Conservation (phyloP, 2,113 vertebrate species). For the Sula dactylatra region DNA sequence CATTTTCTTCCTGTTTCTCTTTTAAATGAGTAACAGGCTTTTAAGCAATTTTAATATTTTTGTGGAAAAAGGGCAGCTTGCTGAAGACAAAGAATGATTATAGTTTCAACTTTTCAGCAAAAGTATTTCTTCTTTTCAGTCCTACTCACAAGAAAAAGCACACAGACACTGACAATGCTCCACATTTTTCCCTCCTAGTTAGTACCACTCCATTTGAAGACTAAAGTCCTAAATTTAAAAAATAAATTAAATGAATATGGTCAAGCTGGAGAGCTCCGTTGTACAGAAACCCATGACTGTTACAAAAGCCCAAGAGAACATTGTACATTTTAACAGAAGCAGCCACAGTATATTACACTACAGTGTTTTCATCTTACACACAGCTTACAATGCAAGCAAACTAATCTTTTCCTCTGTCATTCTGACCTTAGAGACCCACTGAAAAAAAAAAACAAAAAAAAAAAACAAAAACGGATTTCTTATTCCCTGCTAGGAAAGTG, state of each 20-base stretch:
- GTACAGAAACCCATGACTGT: not conserved
- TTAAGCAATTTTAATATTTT: not conserved
- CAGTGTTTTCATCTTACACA: not conserved
- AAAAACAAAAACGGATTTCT: too few species aligned
- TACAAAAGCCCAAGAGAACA: not conserved
- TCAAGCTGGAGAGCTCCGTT: not conserved
- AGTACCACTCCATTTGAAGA: not conserved
- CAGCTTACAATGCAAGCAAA: not conserved
- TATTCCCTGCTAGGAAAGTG: slow-evolving; percentile 8
- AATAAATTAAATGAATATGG: not conserved
- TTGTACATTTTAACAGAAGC: not conserved
- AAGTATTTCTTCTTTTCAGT: not conserved
- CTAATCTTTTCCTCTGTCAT: not conserved
- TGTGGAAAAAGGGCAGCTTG: not conserved
- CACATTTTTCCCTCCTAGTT: not conserved
- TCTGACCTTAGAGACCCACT: not conserved
- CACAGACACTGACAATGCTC: not conserved
- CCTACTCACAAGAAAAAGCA: not conserved
- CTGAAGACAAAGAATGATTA: not conserved
- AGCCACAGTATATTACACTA: not conserved
- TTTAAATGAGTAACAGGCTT: not conserved
- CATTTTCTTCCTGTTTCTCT: not conserved
- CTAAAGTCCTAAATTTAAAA: not conserved
- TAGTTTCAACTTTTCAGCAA: not conserved
- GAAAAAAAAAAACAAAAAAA: not conserved